These are phyloP conservation scores for Chloropsis hardwickii DNA, from an alignment of 2,113 vertebrate genomes.

Conservation along the genomic window DNA sequence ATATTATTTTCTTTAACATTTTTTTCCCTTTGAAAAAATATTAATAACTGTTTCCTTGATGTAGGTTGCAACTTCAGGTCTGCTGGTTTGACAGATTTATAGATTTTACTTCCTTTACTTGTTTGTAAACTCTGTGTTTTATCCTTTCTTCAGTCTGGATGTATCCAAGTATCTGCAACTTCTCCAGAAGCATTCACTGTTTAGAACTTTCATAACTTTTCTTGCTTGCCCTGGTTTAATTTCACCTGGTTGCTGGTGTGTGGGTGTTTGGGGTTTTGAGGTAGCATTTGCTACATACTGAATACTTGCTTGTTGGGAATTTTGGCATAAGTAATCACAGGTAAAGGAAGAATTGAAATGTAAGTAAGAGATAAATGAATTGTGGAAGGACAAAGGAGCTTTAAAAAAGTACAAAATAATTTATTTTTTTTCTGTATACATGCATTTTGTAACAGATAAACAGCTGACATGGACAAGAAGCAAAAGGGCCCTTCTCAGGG, in stretches of 20 bases:
- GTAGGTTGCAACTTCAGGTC: background rate
- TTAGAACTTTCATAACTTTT: background rate
- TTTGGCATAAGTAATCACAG: background rate
- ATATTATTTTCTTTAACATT: background rate
- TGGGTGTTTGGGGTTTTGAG: background rate
- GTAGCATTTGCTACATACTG: background rate
- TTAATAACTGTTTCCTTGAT: background rate
- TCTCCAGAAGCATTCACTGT: background rate
- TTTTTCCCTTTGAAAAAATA: background rate
- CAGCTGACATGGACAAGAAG: background rate
- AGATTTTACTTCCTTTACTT: background rate
- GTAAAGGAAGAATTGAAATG: background rate
- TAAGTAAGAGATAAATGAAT: background rate
- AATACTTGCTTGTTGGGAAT: background rate
- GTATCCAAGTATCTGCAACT: background rate
- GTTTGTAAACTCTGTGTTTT: background rate
- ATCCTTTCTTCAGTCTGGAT: background rate
- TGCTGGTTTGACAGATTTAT: background rate
- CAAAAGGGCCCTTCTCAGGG: background rate
- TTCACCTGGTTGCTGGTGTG: background rate
- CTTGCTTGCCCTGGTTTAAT: background rate
- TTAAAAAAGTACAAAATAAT: fast-evolving
- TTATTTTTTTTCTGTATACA: background rate
- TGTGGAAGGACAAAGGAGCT: background rate
- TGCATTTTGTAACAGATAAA: background rate